Percentiles rank a stretch among this genome's conserved stretches.
Evolutionary conservation across 2,113 vertebrate genomes (phyloP).

Genomic region (Chloroceryle aenea): DNA sequence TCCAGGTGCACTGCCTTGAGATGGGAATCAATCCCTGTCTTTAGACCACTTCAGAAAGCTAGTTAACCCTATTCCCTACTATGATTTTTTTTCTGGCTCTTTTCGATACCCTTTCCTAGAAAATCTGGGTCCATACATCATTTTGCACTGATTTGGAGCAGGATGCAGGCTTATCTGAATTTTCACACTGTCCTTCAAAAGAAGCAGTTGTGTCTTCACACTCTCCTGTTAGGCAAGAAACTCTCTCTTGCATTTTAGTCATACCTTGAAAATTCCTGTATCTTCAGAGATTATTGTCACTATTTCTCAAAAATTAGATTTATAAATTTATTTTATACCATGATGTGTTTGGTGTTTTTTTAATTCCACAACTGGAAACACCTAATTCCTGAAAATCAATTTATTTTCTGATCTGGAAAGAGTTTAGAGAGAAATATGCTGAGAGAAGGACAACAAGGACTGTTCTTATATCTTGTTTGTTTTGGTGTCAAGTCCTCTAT

Average conservation of each 20-base stretch:
- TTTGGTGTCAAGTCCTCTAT: background rate
- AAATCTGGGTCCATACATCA: background rate
- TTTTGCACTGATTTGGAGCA: background rate
- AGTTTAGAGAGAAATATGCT: conserved; percentile 8
- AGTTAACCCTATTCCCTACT: background rate
- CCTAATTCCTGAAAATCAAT: background rate
- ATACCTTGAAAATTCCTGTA: background rate
- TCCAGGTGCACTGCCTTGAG: background rate
- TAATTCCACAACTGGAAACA: background rate
- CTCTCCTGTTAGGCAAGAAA: background rate
- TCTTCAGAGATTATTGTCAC: background rate
- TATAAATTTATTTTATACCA: background rate
- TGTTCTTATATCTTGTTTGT: background rate
- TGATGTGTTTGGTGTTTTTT: too few species aligned
- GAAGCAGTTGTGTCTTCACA: background rate
- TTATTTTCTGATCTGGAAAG: background rate
- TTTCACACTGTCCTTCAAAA: conserved; percentile 25
- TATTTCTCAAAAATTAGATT: background rate
- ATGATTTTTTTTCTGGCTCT: background rate
- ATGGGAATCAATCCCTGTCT: background rate
- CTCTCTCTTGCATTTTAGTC: background rate
- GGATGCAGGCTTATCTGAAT: background rate
- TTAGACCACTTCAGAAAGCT: background rate
- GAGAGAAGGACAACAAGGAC: background rate
- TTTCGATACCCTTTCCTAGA: background rate